These are phyloP conservation scores for Nylanderia fulva DNA, from an alignment of 1,140 invertebrate genomes.

Conservation along the genomic window DNA sequence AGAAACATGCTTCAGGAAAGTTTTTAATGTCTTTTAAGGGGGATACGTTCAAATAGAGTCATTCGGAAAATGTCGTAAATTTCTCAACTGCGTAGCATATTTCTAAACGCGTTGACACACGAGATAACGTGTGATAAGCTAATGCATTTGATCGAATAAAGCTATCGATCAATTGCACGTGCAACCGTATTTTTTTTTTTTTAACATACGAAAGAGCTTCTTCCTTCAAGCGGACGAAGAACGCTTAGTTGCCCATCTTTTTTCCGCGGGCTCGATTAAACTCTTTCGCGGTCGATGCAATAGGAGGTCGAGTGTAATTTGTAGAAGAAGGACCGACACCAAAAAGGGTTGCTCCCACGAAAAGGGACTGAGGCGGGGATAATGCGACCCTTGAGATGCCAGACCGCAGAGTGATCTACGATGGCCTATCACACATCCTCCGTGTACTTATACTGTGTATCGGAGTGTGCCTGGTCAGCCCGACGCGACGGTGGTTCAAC, in stretches of 20 bases:
- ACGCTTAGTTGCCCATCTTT: slow-evolving; percentile 74
- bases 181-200: slow-evolving; percentile 45
- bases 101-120: slow-evolving; percentile 13
- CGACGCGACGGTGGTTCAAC: slow-evolving; percentile 35
- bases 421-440: slow-evolving; percentile 77
- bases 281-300: slow-evolving; percentile 76
- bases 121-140: slow-evolving; percentile 25
- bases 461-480: slow-evolving; percentile 45
- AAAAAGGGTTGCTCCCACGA: slow-evolving; percentile 81
- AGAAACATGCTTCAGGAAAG: slow-evolving; percentile 63
- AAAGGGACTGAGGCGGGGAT: slow-evolving; percentile 72
- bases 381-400: slow-evolving; percentile 84
- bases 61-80: slow-evolving; percentile 10
- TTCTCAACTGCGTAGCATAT: background rate
- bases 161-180: slow-evolving; percentile 12
- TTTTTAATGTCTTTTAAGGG: slow-evolving; percentile 70
- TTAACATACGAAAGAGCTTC: slow-evolving; percentile 15
- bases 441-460: slow-evolving; percentile 78
- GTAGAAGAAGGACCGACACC: slow-evolving; percentile 79
- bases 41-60: slow-evolving; percentile 60
- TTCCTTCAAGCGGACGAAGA: slow-evolving; percentile 56
- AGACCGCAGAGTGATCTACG: slow-evolving; percentile 83
- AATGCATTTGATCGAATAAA: background rate
- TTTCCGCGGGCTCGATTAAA: slow-evolving; percentile 80
- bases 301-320: slow-evolving; percentile 79